Evolutionary conservation across 64 coral and sea anemone species (phyloP), one percentile per base, ranked within the genome.

Genomic region (Anthopleura sola): DNA sequence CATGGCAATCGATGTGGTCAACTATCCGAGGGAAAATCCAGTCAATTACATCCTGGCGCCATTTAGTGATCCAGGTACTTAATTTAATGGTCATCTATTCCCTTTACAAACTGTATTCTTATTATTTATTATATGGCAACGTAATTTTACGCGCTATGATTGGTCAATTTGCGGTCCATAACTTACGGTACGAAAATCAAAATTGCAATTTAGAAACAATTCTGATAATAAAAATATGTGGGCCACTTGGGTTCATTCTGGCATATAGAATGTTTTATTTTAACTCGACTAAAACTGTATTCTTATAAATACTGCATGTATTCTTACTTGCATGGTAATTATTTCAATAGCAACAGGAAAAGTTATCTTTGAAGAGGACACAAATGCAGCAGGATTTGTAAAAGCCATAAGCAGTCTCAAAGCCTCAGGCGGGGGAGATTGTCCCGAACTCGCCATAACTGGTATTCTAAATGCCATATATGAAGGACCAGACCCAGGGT

Each of bases 391-490:
- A 82, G 86, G 80, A 6, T 95, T 95, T 28, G 89, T 95, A 2
- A 7, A 87, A 40, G 93, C 85, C 20, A 95, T 95, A 55, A 88
- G 91, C 55, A 81, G 57, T 2, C 89, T 95, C 14, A 49, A 56
- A 47, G 84, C 92, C 0, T 55, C 86, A 24, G 92, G 79, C 1
- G 94, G 94, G 6, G 94, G 91, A 20, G 94, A 97, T 55, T 82
- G 88, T 32, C 56, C 81, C 0, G 94, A 97, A 76, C 89, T 85
- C 19, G 75, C 87, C 16, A 93, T 97, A 39, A 92, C 46, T n/a
- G 94, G 90, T 23, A 97, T 97, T 78, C 37, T 93, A 21, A 86
- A 93, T n/a, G 91, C 94, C 18, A 19, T 97, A 14, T 87, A 86
- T 23, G 75, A 87, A 3, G 81, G 83, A 37, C 88, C 94, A 18